These are phyloP conservation scores for Kradibia gibbosae DNA, from an alignment of 1,140 invertebrate genomes.

Conservation along the genomic window DNA sequence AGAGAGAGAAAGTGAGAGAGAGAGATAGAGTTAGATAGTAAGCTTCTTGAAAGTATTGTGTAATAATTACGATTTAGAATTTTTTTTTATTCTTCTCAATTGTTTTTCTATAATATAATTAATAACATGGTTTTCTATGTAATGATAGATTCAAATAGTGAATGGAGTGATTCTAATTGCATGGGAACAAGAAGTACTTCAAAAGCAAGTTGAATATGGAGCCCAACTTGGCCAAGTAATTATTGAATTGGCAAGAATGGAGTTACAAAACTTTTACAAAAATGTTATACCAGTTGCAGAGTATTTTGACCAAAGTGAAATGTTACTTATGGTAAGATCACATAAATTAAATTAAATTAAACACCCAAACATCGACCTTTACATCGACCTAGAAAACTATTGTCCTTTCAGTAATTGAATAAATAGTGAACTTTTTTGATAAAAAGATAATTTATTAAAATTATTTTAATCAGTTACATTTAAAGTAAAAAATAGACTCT, in stretches of 20 bases:
- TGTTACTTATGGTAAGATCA: constrained; percentile 83
- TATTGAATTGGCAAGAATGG: constrained; percentile 87
- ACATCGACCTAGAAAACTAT: too few species aligned
- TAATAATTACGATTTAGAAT: too few species aligned
- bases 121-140: not conserved
- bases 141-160: constrained; percentile 84
- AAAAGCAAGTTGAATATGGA: constrained; percentile 91
- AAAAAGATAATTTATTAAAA: too few species aligned
- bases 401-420: too few species aligned
- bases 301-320: constrained; percentile 89
- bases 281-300: constrained; percentile 91
- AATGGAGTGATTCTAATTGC: constrained; percentile 88
- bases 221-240: constrained; percentile 90
- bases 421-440: too few species aligned
- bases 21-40: too few species aligned
- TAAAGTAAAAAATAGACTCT: too few species aligned
- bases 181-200: constrained; percentile 87
- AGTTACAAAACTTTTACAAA: constrained; percentile 89
- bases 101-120: not conserved
- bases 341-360: not conserved
- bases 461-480: too few species aligned
- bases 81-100: too few species aligned
- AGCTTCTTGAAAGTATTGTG: too few species aligned
- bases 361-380: too few species aligned
- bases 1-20: too few species aligned